These are phyloP conservation scores for Drosophila setosimentum DNA, from an alignment of 2,888 invertebrate genomes.

Conservation along the genomic window DNA sequence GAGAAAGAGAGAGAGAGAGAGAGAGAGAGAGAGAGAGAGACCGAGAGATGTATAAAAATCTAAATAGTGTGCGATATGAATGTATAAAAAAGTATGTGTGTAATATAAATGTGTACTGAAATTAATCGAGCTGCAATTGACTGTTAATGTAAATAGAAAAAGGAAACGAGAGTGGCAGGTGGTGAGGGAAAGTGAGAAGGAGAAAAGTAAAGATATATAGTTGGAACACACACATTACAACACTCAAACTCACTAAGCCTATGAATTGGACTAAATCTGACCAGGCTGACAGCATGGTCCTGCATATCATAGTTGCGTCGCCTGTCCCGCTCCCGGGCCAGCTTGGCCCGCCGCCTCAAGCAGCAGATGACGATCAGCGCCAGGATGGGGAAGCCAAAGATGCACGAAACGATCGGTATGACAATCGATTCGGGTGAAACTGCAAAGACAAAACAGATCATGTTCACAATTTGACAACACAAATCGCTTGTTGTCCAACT, in stretches of 20 bases:
- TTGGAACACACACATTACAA: conserved; percentile 70
- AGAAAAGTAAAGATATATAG: conserved; percentile 3
- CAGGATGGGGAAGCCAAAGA: conserved; percentile 94
- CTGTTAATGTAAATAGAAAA: neutral
- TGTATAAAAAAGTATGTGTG: neutral
- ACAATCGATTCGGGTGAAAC: conserved; percentile 95
- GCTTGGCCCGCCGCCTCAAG: conserved; percentile 92
- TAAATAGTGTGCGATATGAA: neutral
- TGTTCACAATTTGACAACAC: neutral
- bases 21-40: neutral
- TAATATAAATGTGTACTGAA: neutral
- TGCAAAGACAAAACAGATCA: conserved; percentile 85
- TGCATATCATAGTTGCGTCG: conserved; percentile 93
- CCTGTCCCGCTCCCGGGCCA: conserved; percentile 93
- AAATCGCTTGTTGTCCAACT: neutral
- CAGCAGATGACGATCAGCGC: conserved; percentile 95
- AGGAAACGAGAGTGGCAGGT: neutral
- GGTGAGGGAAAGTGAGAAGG: neutral
- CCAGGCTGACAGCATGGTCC: conserved; percentile 93
- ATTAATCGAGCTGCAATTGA: neutral
- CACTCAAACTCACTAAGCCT: conserved; percentile 88
- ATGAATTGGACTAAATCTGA: conserved; percentile 91
- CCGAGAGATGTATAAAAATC: neutral
- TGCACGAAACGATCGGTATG: conserved; percentile 95
- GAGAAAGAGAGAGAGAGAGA: neutral